Evolutionary conservation across 1,140 invertebrate species (phyloP).

Genomic region (Spodoptera litura): DNA sequence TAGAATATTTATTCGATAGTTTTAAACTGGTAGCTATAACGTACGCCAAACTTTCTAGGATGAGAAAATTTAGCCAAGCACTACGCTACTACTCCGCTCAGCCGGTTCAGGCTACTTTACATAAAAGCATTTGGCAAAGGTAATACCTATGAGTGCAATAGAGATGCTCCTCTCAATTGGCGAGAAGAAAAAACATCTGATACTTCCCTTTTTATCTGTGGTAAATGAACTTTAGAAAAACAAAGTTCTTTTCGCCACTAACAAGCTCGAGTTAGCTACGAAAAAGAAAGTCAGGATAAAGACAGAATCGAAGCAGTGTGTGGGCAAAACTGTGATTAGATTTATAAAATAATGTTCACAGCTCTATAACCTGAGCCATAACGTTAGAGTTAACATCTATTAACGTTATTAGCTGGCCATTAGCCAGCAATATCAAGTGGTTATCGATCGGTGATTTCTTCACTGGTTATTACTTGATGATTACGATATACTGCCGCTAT

Average conservation of each 20-base stretch:
- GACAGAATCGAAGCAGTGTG: slow-evolving; percentile 20
- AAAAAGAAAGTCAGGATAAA: slow-evolving; percentile 17
- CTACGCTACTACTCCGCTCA: slow-evolving; percentile 16
- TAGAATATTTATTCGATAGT: slow-evolving; percentile 31
- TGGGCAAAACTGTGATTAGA: slow-evolving; percentile 32
- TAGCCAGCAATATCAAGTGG: slow-evolving; percentile 40
- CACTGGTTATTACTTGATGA: slow-evolving; percentile 37
- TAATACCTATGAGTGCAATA: slow-evolving; percentile 38
- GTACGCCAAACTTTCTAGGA: slow-evolving; percentile 23
- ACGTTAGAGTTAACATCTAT: slow-evolving; percentile 45
- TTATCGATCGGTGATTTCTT: slow-evolving; percentile 44
- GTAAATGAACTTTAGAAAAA: slow-evolving; percentile 24
- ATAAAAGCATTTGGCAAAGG: slow-evolving; percentile 42
- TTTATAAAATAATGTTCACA: slow-evolving; percentile 41
- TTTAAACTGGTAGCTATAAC: slow-evolving; percentile 1
- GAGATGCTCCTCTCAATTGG: slow-evolving; percentile 16
- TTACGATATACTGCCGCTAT: slow-evolving; percentile 38
- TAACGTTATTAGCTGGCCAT: slow-evolving; percentile 50
- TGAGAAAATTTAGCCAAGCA: slow-evolving; percentile 24
- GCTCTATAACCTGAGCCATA: slow-evolving; percentile 38
- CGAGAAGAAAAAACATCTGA: neutral
- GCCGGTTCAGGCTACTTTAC: slow-evolving; percentile 36
- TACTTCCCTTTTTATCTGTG: neutral
- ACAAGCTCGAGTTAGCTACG: slow-evolving; percentile 12
- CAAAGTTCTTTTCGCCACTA: slow-evolving; percentile 29